A percentile compares a stretch with the other conserved stretches of the same genome.
Conservation (phyloP, 2,113 vertebrate species). For the Erpornis zantholeuca region DNA sequence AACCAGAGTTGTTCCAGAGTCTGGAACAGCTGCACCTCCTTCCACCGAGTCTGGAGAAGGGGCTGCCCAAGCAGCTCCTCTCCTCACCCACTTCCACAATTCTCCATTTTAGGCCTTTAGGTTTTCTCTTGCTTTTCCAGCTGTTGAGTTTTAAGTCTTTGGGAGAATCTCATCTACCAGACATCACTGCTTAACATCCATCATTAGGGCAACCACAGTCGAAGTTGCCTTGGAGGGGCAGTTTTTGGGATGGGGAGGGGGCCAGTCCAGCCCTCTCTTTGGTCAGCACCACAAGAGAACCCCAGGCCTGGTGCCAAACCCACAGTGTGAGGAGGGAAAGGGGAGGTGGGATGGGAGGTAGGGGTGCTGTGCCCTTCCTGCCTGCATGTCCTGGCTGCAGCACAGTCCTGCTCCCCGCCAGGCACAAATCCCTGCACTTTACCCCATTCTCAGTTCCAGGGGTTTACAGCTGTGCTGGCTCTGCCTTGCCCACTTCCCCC, state of each 20-base stretch:
- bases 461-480: neutral
- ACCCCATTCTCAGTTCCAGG: neutral
- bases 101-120: neutral
- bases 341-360: neutral
- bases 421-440: neutral
- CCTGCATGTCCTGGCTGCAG: neutral
- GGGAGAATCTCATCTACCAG: neutral
- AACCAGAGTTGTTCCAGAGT: neutral
- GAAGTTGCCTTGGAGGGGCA: neutral
- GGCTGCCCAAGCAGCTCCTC: neutral
- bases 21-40: neutral
- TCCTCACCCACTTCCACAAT: neutral
- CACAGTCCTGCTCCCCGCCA: neutral
- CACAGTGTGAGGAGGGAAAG: neutral
- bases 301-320: neutral
- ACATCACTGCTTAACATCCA: neutral
- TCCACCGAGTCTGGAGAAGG: neutral
- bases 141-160: neutral
- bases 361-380: neutral
- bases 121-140: neutral
- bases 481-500: neutral
- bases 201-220: neutral
- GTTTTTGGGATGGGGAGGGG: neutral
- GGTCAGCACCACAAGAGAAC: neutral
- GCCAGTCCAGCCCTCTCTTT: neutral